A percentile compares a stretch with the other conserved stretches of the same genome.
These are phyloP conservation scores for Conus canariensis DNA, from an alignment of 2,888 invertebrate genomes.

Conservation along the genomic window DNA sequence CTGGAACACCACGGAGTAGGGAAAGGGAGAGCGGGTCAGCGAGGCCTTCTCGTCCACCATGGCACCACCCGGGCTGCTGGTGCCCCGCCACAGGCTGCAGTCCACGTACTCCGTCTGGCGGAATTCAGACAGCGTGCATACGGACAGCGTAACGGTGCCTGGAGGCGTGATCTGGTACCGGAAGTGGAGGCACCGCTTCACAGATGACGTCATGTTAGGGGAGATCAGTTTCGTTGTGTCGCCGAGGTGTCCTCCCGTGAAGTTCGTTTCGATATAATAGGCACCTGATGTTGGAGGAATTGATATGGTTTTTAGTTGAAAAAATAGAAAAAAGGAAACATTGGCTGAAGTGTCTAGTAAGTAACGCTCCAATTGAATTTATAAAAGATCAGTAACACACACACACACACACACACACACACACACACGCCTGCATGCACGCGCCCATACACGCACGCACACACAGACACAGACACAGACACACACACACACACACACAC, in stretches of 20 bases:
- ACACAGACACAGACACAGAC: too few species aligned
- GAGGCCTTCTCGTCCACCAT: conserved; percentile 39
- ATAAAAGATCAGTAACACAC: too few species aligned
- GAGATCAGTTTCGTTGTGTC: conserved; percentile 47
- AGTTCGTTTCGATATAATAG: conserved; percentile 19
- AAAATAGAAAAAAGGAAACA: background rate
- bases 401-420: too few species aligned
- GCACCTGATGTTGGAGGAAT: background rate
- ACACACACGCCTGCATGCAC: too few species aligned
- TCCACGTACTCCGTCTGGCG: conserved; percentile 27
- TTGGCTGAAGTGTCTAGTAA: background rate
- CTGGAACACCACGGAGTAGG: conserved; percentile 38
- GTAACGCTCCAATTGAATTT: too few species aligned
- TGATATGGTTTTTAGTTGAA: background rate
- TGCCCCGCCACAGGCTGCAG: conserved; percentile 42
- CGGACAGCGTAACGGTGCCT: conserved; percentile 39
- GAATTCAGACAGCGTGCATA: conserved; percentile 41
- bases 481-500: too few species aligned
- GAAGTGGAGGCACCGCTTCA: conserved; percentile 49
- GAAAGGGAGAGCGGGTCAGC: conserved; percentile 7
- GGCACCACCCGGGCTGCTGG: conserved; percentile 27
- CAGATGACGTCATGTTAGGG: conserved; percentile 44
- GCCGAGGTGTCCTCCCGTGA: conserved; percentile 32
- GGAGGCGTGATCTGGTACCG: conserved; percentile 41
- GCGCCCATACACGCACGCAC: too few species aligned